These are phyloP conservation scores for Lamprologus speciosus DNA, from an alignment of 2,113 vertebrate genomes.

Conservation along the genomic window DNA sequence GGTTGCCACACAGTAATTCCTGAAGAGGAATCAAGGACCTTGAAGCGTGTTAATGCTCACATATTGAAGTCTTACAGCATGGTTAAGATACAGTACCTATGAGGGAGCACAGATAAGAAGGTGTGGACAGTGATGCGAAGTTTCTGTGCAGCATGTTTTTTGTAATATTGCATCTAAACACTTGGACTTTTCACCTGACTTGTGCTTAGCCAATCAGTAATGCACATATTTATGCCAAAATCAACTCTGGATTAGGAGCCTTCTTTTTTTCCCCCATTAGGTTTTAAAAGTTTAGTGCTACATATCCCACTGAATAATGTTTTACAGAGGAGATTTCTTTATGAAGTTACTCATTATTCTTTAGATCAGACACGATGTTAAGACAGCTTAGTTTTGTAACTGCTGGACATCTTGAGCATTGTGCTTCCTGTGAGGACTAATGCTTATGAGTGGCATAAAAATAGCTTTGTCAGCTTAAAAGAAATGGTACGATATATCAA, in stretches of 20 bases:
- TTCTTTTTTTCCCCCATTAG: not conserved
- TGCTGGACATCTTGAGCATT: not conserved
- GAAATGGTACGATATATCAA: not conserved
- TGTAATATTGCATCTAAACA: slow-evolving; percentile 59
- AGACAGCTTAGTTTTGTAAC: not conserved
- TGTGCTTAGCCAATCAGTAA: slow-evolving; percentile 19
- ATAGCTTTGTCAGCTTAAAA: not conserved
- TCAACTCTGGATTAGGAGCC: slow-evolving; percentile 22
- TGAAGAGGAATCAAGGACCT: slow-evolving; percentile 70
- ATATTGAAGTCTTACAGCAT: slow-evolving; percentile 71
- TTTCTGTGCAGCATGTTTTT: slow-evolving; percentile 60
- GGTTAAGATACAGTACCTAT: slow-evolving; percentile 70
- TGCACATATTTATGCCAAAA: slow-evolving; percentile 29
- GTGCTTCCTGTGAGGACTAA: not conserved
- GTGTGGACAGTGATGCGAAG: slow-evolving; percentile 58
- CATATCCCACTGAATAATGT: not conserved
- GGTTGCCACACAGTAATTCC: slow-evolving; percentile 67
- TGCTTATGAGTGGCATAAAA: not conserved
- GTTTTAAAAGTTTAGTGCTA: not conserved
- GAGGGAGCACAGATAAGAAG: slow-evolving; percentile 66
- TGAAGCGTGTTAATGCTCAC: slow-evolving; percentile 76
- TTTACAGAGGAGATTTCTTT: not conserved
- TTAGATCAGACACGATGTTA: not conserved
- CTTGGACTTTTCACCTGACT: slow-evolving; percentile 38
- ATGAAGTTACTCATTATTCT: not conserved